A percentile compares a stretch with the other conserved stretches of the same genome.
phyloP scores from a whole-genome alignment of 1,140 invertebrate species.

The Rhopalosiphum padi region DNA sequence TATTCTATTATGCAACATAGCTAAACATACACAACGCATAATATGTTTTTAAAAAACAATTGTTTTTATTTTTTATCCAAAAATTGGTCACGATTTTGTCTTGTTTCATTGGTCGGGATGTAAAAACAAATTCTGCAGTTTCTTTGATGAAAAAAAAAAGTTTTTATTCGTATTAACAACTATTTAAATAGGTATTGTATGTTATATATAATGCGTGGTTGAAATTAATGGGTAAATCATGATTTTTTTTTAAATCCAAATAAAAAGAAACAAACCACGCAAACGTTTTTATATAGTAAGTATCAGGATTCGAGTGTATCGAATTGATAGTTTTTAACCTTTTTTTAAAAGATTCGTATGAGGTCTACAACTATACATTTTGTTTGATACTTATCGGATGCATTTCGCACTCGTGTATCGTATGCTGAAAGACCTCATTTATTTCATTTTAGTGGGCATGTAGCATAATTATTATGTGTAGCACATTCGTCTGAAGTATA shows the following conservation, averaged over 20 bases:
- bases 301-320: background rate
- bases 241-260: background rate
- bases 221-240: background rate
- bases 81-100: too few relatives aligned
- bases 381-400: background rate
- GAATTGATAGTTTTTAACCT: background rate
- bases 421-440: background rate
- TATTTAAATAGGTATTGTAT: too few relatives aligned
- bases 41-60: too few relatives aligned
- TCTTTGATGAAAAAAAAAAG: too few relatives aligned
- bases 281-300: background rate
- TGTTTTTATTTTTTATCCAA: too few relatives aligned
- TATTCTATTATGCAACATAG: too few relatives aligned
- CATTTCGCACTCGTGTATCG: background rate
- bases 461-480: background rate
- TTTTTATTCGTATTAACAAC: too few relatives aligned
- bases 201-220: too few relatives aligned
- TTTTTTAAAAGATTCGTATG: background rate
- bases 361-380: background rate
- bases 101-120: too few relatives aligned
- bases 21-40: too few relatives aligned
- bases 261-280: background rate
- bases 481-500: background rate
- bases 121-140: too few relatives aligned
- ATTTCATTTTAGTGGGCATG: background rate